Percentiles rank a stretch among this genome's conserved stretches.
phyloP scores from a whole-genome alignment of 2,797 vertebrate species.

The Carcharodon carcharias region DNA sequence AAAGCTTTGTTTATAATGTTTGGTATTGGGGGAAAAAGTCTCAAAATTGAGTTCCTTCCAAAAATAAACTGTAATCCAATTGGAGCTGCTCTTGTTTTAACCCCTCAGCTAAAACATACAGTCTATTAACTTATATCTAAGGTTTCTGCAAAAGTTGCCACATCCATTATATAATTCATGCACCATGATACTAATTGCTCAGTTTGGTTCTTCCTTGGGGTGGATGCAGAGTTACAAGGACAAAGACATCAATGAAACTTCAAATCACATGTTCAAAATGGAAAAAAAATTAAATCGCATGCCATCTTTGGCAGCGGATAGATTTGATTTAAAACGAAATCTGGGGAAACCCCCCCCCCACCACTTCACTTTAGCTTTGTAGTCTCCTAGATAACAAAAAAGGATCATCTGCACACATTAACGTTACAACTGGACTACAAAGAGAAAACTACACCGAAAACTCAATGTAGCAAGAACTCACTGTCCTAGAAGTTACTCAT shows the following conservation, averaged over 20 bases:
- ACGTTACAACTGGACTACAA: background rate
- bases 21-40: background rate
- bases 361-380: too few relatives aligned
- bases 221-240: background rate
- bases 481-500: background rate
- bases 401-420: too few relatives aligned
- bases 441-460: background rate
- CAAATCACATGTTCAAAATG: background rate
- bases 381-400: background rate
- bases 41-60: background rate
- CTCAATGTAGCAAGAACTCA: background rate
- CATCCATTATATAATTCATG: background rate
- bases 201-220: background rate
- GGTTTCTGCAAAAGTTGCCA: background rate
- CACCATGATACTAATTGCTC: background rate
- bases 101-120: too few relatives aligned
- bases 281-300: background rate
- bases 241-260: background rate
- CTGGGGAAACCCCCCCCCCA: too few relatives aligned
- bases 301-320: background rate
- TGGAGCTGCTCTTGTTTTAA: background rate
- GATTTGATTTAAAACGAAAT: slow-evolving; percentile 10
- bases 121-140: background rate
- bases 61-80: background rate
- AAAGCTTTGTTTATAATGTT: background rate